Evolutionary conservation across 2,113 vertebrate genomes (phyloP).

Genomic region (Nanorana parkeri): DNA sequence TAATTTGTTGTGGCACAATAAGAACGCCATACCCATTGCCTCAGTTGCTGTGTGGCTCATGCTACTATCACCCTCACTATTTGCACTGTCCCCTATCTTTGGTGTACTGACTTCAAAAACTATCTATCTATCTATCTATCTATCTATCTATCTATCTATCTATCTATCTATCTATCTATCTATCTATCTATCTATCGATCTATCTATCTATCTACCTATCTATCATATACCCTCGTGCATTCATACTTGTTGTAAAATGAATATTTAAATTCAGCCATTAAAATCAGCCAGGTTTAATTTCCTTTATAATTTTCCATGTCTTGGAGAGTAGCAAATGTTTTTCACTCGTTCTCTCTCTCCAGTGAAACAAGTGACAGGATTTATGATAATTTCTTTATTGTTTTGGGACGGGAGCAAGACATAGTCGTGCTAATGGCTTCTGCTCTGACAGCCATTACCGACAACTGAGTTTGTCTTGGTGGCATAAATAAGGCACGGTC

Average conservation of each 20-base stretch:
- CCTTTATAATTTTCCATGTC: neutral
- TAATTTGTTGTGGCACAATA: too few relatives aligned
- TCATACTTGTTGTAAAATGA: neutral
- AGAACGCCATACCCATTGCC: too few relatives aligned
- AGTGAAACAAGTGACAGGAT: constrained; percentile 24
- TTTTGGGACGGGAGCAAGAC: constrained; percentile 46
- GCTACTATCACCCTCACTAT: too few relatives aligned
- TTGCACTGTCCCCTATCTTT: too few relatives aligned
- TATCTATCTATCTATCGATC: too few relatives aligned
- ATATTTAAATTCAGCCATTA: neutral
- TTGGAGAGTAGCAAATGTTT: neutral
- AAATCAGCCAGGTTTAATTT: neutral
- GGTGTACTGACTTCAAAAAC: too few relatives aligned
- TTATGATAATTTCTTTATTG: constrained; percentile 51
- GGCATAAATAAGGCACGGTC: constrained; percentile 50
- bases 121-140: too few relatives aligned
- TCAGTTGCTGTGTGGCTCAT: too few relatives aligned
- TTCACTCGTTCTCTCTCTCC: neutral
- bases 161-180: too few relatives aligned
- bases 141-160: too few relatives aligned
- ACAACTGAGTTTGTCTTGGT: constrained; percentile 39
- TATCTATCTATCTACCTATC: too few relatives aligned
- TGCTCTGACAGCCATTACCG: constrained; percentile 54
- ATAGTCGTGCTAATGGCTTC: constrained; percentile 52
- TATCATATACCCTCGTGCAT: too few relatives aligned